Evolutionary conservation across 2,888 invertebrate species (phyloP).

Genomic region (Oscheius myriophilus): DNA sequence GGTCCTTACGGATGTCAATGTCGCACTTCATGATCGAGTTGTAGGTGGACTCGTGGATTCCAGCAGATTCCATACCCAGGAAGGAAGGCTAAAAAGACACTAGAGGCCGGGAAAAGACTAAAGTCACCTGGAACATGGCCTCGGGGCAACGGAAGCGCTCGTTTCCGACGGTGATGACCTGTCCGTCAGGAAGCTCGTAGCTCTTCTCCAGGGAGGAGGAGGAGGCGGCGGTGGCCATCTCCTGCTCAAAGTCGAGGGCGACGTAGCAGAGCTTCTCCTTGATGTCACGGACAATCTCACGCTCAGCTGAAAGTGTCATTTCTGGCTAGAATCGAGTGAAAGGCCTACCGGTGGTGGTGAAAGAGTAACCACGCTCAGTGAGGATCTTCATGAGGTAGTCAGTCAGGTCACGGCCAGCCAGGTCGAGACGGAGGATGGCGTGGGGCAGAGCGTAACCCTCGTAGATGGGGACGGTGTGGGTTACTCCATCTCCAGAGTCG

Average conservation of each 20-base stretch:
- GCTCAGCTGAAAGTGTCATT: conserved; percentile 71
- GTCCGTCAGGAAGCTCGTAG: conserved; percentile 88
- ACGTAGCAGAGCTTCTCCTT: conserved; percentile 95
- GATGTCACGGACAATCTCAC: conserved; percentile 92
- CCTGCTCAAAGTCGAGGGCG: conserved; percentile 97
- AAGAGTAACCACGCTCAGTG: conserved; percentile 73
- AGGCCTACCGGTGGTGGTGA: conserved; percentile 74
- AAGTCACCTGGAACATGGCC: conserved; percentile 81
- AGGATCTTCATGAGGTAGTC: conserved; percentile 77
- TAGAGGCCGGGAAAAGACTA: conserved; percentile 22
- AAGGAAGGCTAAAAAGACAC: conserved; percentile 73
- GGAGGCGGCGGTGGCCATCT: conserved; percentile 89
- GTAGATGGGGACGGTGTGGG: conserved; percentile 82
- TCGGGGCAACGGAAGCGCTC: conserved; percentile 89
- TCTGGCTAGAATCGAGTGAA: conserved; percentile 74
- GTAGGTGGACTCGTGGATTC: conserved; percentile 75
- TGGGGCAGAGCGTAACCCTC: conserved; percentile 78
- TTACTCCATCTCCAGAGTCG: conserved; percentile 91
- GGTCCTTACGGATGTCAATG: conserved; percentile 83
- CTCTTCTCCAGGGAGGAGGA: conserved; percentile 89
- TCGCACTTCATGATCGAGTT: conserved; percentile 95
- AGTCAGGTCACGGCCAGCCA: conserved; percentile 75
- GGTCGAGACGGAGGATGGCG: conserved; percentile 74
- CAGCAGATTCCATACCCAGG: conserved; percentile 76
- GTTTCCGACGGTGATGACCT: conserved; percentile 75